Base-by-base conservation (phyloP, 2,113 vertebrate species). In the Passer domesticus region DNA sequence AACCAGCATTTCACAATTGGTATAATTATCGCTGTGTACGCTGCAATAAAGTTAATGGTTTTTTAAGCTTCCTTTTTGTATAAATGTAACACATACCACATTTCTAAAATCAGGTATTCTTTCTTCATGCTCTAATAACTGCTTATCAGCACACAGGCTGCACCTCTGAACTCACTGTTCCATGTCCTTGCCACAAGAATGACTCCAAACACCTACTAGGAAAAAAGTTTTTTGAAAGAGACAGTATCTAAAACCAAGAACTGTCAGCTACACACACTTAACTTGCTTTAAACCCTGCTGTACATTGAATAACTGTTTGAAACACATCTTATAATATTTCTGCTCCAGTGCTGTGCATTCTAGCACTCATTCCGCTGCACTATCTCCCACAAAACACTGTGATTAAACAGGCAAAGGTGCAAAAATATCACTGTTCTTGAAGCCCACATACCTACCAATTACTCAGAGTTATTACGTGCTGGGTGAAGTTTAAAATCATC, bases 401-500 rank as follows among this genome's bases (percentile, higher is more conserved):
- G 77, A 84, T 81, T 83, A 80, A 95, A 73, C 2, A 0, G 56
- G 83, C 15, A 91, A 77, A 80, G n/a, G 55, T 74, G 43, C 30
- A 90, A 83, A 91, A 81, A 43, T 53, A 31, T 25, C 50, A 58
- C 62, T 69, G 28, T 67, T 35, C 64, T 89, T 91, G 91, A 89
- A 94, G 60, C 0, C 1, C 33, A 70, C 3, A 18, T 70, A 96
- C 73, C 68, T 84, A 87, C 50, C 69, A 84, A 92, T 94, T 87
- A 95, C 43, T 87, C 3, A 17, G 73, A 92, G 52, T 53, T 89
- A 80, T 27, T 87, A 70, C 46, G 69, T 35, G 68, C 83, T 92
- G 68, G 25, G 46, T 59, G 27, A 96, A 94, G 81, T 79, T 95
- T 81, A 87, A 89, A 91, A 81, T 59, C 6, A 22, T 66, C 89